Base-by-base conservation (phyloP, 2,888 invertebrate species). In the Oconnorella tubifera region DNA sequence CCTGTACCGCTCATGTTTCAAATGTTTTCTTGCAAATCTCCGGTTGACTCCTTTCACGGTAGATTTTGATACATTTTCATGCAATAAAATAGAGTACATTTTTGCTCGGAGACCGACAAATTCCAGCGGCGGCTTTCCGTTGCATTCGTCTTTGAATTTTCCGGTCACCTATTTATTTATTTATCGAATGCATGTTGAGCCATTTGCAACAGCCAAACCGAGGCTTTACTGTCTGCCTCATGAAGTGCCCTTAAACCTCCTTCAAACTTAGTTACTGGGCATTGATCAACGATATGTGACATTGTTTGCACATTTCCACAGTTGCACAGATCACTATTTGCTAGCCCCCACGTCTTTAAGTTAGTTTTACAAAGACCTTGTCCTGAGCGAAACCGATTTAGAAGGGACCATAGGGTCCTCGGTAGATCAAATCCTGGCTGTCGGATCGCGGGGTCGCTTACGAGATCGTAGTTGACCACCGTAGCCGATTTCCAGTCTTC, bases 101-200 rank as follows among this genome's bases (percentile, higher is more conserved):
- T 56, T 56, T 6, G 56, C 27, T 19, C 56, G 25, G 0, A 56
- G 28, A 4, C 56, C 28, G n/a, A 56, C 28, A 6, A 23, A 56
- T 23, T 28, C 56, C 2, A 29, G n/a, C 2, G 29, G n/a, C 1
- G 56, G 29, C 2, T 4, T 14, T 6, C 56, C 56, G 28, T 3
- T 4, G 29, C 56, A 56, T 14, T 56, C 56, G 4, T 56, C 56
- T 28, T 56, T 56, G 25, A 56, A 23, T 6, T 56, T 56, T 1
- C 50, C 50, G 1, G 27, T 27, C 3, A 50, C 50, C 3, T 50
- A 25, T 10, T 50, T 50, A 3, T 50, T n/a, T n/a, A n/a, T n/a
- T n/a, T n/a, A n/a, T n/a, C n/a, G n/a, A n/a, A n/a, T n/a, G n/a
- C n/a, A n/a, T n/a, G n/a, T n/a, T n/a, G n/a, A n/a, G n/a, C n/a